These are phyloP conservation scores for Limenitis camilla DNA, from an alignment of 2,888 invertebrate genomes.

Conservation along the genomic window DNA sequence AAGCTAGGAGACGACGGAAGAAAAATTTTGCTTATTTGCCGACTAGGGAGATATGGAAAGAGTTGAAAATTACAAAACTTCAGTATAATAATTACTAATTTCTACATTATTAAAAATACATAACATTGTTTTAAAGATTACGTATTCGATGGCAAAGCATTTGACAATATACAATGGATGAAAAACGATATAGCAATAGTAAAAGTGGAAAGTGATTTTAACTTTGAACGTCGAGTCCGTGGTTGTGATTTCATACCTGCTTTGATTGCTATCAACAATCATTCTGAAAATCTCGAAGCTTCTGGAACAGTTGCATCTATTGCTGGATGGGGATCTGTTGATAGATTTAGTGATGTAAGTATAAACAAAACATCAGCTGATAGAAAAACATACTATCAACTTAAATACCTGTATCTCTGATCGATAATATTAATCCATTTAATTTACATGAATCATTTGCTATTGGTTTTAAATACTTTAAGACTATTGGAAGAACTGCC, in stretches of 20 bases:
- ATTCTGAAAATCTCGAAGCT: constrained; percentile 37
- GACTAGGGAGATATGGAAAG: no score
- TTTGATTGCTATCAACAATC: constrained; percentile 47
- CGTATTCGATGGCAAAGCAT: constrained; percentile 48
- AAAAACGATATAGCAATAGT: constrained; percentile 58
- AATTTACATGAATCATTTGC: no score
- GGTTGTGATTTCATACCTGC: constrained; percentile 58
- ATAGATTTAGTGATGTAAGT: constrained; percentile 43
- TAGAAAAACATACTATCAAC: no score
- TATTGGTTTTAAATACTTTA: not conserved
- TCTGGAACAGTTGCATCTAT: constrained; percentile 36
- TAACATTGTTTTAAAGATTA: constrained; percentile 37
- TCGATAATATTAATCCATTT: no score
- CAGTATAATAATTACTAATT: no score
- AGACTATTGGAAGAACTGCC: constrained; percentile 14
- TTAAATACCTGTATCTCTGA: no score
- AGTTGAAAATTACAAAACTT: no score
- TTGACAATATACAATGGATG: constrained; percentile 64
- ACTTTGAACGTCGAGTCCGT: constrained; percentile 44
- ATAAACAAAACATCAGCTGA: not conserved
- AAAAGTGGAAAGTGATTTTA: constrained; percentile 54
- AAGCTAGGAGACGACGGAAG: no score
- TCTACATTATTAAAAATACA: not conserved
- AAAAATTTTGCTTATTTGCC: no score
- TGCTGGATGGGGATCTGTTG: constrained; percentile 56